Evolutionary conservation across 2,888 invertebrate genomes (phyloP), one percentile per base, ranked within the genome.

Genomic region (Halictus quadricinctus): DNA sequence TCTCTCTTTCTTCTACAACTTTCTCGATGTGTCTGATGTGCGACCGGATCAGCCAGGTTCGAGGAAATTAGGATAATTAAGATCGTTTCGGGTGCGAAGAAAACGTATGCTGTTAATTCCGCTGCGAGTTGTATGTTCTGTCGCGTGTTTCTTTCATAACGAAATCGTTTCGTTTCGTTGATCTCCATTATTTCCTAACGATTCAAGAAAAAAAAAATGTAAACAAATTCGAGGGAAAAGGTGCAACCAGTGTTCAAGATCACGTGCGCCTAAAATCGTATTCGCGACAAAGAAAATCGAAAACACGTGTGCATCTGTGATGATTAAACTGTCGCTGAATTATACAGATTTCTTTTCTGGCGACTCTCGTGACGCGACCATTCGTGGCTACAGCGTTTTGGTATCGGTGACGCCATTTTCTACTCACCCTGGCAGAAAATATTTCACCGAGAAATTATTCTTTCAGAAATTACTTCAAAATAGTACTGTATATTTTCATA

Each of bases 91-190:
- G 25, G 48, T 58, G 80, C 83, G 83, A 84, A 8, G n/a, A 58
- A 81, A 81, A 79, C 79, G 84, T 90, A 88, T 87, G 79, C 88
- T 88, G 87, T 88, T 90, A 85, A 89, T 88, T 90, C 87, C 76
- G 79, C 75, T 72, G 29, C 70, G 48, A 75, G 48, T 64, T 77
- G 54, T 74, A 80, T 48, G 73, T 78, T 77, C 66, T 54, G 29
- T 18, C 72, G 79, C 58, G 46, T 64, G 18, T 70, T 79, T 85
- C 58, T 72, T 70, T 46, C 46, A 73, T 76, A 64, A 54, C 78
- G 85, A 81, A 84, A 81, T 75, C 58, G 64, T 79, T 84, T 72
- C 66, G 64, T 85, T 80, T 75, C 80, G 84, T 84, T 84, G 84
- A 84, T 85, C 85, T 84, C 84, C 72, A 60, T 78, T 70, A 29